Evolutionary conservation across 2,113 vertebrate species (phyloP).

Genomic region (Channa maculata): DNA sequence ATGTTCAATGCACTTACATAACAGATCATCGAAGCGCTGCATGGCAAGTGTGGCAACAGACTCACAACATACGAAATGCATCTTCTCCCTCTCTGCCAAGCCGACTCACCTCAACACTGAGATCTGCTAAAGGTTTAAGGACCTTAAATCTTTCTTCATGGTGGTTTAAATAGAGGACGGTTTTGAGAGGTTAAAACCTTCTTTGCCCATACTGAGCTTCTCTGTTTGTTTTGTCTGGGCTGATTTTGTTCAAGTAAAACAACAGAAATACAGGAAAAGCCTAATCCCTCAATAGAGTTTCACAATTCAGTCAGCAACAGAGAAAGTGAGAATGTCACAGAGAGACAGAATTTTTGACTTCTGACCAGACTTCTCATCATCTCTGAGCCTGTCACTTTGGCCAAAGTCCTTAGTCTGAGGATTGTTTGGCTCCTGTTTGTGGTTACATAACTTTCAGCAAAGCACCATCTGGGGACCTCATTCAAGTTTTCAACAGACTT

Average conservation of each 20-base stretch:
- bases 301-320: background rate
- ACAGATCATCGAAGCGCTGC: conserved; percentile 35
- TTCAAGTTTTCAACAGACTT: conserved; percentile 32
- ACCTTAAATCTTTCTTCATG: too few species aligned
- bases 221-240: background rate
- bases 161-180: too few species aligned
- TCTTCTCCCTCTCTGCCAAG: conserved; percentile 4
- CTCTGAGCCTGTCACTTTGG: conserved; percentile 26
- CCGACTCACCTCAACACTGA: background rate
- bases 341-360: conserved; percentile 18
- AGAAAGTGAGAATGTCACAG: conserved; percentile 18
- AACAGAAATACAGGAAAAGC: too few species aligned
- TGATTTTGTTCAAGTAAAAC: conserved; percentile 2
- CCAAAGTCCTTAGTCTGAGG: conserved; percentile 35
- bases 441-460: conserved; percentile 47
- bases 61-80: background rate
- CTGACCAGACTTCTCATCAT: conserved; percentile 44
- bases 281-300: background rate
- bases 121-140: background rate
- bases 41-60: conserved; percentile 22
- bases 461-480: conserved; percentile 25
- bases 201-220: background rate
- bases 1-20: conserved; percentile 68
- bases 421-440: conserved; percentile 37
- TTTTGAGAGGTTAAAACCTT: conserved; percentile 1